Conservation (phyloP, 2,113 vertebrate genomes). For the Lophotis ruficrista region DNA sequence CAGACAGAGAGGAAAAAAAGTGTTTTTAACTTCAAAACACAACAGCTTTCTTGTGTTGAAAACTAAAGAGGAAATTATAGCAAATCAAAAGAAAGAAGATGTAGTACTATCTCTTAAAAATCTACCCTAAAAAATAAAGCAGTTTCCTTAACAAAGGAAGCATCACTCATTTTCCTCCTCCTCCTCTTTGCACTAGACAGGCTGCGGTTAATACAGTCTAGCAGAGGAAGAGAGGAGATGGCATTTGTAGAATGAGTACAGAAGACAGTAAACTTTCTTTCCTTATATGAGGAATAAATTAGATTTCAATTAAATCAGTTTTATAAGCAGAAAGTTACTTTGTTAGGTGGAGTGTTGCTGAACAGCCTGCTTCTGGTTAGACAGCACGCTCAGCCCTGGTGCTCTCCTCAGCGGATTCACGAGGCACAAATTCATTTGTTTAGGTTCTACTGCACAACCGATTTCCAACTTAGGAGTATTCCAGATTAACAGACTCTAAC, state of each 20-base stretch:
- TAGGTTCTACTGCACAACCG: neutral
- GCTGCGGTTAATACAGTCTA: neutral
- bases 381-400: neutral
- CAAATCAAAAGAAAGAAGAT: neutral
- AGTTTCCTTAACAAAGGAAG: neutral
- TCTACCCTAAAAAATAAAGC: neutral
- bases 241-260: neutral
- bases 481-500: neutral
- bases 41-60: neutral
- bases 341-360: neutral
- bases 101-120: conserved; percentile 14
- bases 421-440: neutral
- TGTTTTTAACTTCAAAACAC: neutral
- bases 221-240: neutral
- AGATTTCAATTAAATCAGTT: neutral
- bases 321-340: neutral
- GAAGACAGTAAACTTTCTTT: neutral
- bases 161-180: neutral
- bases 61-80: neutral
- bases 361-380: neutral
- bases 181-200: neutral
- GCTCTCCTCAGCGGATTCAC: neutral
- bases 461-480: neutral
- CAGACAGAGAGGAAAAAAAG: neutral
- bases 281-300: neutral